Percentiles rank a stretch among this genome's conserved stretches.
phyloP scores from a whole-genome alignment of 1,140 invertebrate genomes.

The Halesus radiatus region DNA sequence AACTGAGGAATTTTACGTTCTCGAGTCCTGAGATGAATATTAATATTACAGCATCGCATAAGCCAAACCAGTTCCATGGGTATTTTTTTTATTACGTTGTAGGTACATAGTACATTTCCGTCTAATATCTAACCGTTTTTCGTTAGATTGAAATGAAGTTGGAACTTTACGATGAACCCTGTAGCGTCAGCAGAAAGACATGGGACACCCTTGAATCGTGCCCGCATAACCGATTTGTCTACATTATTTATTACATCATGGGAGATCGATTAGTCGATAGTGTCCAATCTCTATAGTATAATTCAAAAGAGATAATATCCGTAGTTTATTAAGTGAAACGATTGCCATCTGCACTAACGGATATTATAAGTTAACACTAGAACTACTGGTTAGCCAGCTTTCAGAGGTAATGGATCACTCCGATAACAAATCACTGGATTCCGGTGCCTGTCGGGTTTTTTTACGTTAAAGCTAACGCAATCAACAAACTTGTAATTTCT shows the following conservation, averaged over 20 bases:
- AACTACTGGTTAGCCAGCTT: slow-evolving; percentile 2
- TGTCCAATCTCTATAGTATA: neutral
- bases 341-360: neutral
- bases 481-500: too few relatives aligned
- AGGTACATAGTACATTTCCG: too few relatives aligned
- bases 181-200: neutral
- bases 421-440: neutral
- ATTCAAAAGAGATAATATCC: slow-evolving; percentile 20
- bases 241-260: neutral
- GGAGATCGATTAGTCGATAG: slow-evolving; percentile 14
- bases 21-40: neutral
- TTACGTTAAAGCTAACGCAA: too few relatives aligned
- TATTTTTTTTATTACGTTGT: too few relatives aligned
- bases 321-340: slow-evolving; percentile 8
- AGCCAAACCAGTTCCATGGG: neutral
- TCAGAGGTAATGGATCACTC: slow-evolving; percentile 4
- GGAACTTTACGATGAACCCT: slow-evolving; percentile 3
- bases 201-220: neutral
- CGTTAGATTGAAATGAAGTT: slow-evolving; percentile 3
- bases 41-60: neutral
- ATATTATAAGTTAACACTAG: slow-evolving; percentile 10
- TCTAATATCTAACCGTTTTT: neutral
- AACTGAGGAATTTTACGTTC: neutral
- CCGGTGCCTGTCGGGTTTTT: too few relatives aligned
- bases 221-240: slow-evolving; percentile 28